Percentiles rank a stretch among this genome's conserved stretches.
Conservation (phyloP, 2,888 invertebrate genomes). For the Conops quadrifasciatus region DNA sequence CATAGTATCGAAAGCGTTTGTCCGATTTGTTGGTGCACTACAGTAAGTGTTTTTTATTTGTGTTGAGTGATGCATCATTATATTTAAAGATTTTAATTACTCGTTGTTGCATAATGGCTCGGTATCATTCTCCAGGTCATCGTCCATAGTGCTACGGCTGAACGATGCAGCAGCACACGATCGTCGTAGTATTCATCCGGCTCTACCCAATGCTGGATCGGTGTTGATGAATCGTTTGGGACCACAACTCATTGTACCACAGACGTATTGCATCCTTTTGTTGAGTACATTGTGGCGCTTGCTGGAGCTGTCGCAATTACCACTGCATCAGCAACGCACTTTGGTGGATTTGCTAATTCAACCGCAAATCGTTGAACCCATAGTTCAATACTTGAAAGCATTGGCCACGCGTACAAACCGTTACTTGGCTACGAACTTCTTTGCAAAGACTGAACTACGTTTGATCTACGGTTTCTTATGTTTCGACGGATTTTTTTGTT, state of each 20-base stretch:
- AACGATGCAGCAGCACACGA: slow-evolving; percentile 52
- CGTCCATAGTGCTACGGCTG: slow-evolving; percentile 57
- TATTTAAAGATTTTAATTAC: background rate
- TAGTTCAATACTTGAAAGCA: slow-evolving; percentile 52
- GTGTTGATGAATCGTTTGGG: slow-evolving; percentile 56
- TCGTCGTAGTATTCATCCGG: slow-evolving; percentile 58
- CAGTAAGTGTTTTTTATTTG: too few species aligned
- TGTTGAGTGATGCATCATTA: slow-evolving; percentile 15
- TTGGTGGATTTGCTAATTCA: slow-evolving; percentile 52
- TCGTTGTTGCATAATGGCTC: background rate
- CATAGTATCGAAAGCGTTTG: slow-evolving; percentile 53
- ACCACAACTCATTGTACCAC: slow-evolving; percentile 59
- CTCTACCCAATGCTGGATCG: slow-evolving; percentile 61
- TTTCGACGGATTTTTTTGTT: slow-evolving; percentile 54
- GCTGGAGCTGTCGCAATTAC: slow-evolving; percentile 47
- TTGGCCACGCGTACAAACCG: slow-evolving; percentile 51
- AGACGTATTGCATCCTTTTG: slow-evolving; percentile 59
- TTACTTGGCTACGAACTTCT: slow-evolving; percentile 58
- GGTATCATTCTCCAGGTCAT: slow-evolving; percentile 44
- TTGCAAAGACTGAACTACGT: slow-evolving; percentile 72
- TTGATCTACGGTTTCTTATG: slow-evolving; percentile 62
- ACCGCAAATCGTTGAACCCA: slow-evolving; percentile 52
- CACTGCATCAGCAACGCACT: slow-evolving; percentile 44
- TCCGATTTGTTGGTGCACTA: slow-evolving; percentile 50
- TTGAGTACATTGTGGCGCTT: slow-evolving; percentile 57